These are phyloP conservation scores for Cynoglossus semilaevis DNA, from an alignment of 2,113 vertebrate genomes.

Conservation along the genomic window DNA sequence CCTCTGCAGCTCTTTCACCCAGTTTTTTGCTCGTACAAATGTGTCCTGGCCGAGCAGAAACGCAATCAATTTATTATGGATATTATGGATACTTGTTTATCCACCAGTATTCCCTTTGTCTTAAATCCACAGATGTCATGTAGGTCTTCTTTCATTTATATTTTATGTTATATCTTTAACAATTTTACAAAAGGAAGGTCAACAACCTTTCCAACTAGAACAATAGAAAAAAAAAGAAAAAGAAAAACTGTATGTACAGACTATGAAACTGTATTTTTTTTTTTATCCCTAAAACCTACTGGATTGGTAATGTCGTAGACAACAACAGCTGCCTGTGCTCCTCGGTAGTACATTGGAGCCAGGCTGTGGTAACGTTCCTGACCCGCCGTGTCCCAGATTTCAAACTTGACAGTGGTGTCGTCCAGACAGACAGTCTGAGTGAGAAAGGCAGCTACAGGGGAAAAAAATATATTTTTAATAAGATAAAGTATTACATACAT, in stretches of 20 bases:
- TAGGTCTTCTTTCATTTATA: too few relatives aligned
- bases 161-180: too few relatives aligned
- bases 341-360: slow-evolving; percentile 96
- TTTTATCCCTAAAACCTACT: slow-evolving; percentile 69
- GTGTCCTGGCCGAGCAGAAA: slow-evolving; percentile 80
- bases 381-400: slow-evolving; percentile 97
- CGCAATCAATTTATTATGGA: too few relatives aligned
- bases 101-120: too few relatives aligned
- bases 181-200: too few relatives aligned
- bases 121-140: too few relatives aligned
- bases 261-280: not conserved
- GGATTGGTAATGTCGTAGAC: slow-evolving; percentile 96
- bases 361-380: slow-evolving; percentile 97
- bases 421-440: slow-evolving; percentile 96
- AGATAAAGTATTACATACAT: slow-evolving; percentile 39
- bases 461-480: not conserved
- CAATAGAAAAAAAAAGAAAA: too few relatives aligned
- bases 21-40: slow-evolving; percentile 92
- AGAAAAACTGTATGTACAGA: too few relatives aligned
- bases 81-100: too few relatives aligned
- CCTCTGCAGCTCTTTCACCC: slow-evolving; percentile 96
- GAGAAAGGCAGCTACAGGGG: slow-evolving; percentile 86
- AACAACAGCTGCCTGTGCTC: slow-evolving; percentile 93
- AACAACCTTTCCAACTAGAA: too few relatives aligned
- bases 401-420: slow-evolving; percentile 96